Percentiles rank a stretch among this genome's conserved stretches.
These are phyloP conservation scores for Tetragonula clypearis DNA, from an alignment of 1,140 invertebrate genomes.

Conservation along the genomic window DNA sequence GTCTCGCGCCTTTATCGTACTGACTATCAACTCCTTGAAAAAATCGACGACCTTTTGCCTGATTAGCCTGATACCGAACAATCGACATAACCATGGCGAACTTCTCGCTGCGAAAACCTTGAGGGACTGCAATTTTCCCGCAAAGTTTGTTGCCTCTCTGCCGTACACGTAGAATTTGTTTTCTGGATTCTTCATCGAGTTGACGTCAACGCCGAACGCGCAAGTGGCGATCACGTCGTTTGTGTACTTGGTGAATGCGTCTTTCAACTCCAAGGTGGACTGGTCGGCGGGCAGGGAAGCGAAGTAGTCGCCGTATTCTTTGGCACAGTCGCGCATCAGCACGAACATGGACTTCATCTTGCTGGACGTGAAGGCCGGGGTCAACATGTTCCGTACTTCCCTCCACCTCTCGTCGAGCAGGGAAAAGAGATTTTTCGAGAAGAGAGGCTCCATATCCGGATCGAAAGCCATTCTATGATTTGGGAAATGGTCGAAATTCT, in stretches of 20 bases:
- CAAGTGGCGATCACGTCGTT: conserved; percentile 80
- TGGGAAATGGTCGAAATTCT: conserved; percentile 64
- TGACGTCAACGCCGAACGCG: conserved; percentile 75
- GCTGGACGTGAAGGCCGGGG: conserved; percentile 74
- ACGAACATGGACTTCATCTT: conserved; percentile 61
- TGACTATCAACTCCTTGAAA: conserved; percentile 72
- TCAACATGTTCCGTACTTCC: conserved; percentile 69
- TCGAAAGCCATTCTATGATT: conserved; percentile 73
- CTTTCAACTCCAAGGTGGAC: conserved; percentile 66
- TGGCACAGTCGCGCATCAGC: conserved; percentile 46
- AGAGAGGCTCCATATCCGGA: conserved; percentile 67
- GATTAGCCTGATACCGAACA: conserved; percentile 65
- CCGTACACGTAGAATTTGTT: conserved; percentile 75
- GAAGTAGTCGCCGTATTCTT: conserved; percentile 18
- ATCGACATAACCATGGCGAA: conserved; percentile 61
- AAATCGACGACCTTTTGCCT: conserved; percentile 62
- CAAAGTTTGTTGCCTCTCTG: conserved; percentile 68
- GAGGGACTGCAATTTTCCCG: conserved; percentile 37
- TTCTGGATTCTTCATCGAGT: conserved; percentile 60
- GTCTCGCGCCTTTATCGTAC: conserved; percentile 45
- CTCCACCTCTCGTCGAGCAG: conserved; percentile 74
- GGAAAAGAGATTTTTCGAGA: conserved; percentile 71
- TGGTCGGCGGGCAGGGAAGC: conserved; percentile 60
- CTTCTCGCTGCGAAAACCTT: conserved; percentile 65
- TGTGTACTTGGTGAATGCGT: conserved; percentile 76